Percentiles rank a stretch among this genome's conserved stretches.
Conservation (phyloP, 2,113 vertebrate genomes). For the Spilogale gracilis region DNA sequence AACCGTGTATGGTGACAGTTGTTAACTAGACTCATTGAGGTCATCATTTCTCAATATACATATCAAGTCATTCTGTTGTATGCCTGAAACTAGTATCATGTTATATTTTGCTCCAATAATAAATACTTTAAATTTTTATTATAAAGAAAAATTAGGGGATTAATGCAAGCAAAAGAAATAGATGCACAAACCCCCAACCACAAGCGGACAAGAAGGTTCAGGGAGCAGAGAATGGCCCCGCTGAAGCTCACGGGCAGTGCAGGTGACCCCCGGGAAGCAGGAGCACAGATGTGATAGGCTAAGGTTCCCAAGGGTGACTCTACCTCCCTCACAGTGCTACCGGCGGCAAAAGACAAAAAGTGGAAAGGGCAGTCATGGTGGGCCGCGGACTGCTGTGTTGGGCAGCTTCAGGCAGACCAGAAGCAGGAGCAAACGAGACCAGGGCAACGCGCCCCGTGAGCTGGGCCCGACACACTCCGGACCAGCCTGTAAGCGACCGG, state of each 20-base stretch:
- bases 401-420: not conserved
- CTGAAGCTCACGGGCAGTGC: fast-evolving
- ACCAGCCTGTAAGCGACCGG: fast-evolving
- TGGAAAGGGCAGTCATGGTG: no score
- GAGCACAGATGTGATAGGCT: not conserved
- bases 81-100: not conserved
- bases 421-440: not conserved
- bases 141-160: not conserved
- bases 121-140: not conserved
- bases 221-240: not conserved
- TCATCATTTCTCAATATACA: not conserved
- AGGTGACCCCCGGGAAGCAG: no score
- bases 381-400: fast-evolving
- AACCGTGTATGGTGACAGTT: not conserved
- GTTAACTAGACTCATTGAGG: not conserved
- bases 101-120: not conserved
- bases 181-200: not conserved
- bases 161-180: not conserved
- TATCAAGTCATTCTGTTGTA: no score
- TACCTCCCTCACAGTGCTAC: not conserved
- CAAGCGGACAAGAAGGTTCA: no score
- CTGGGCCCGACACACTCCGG: fast-evolving
- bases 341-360: not conserved
- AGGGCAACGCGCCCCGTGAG: fast-evolving
- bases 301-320: not conserved